Evolutionary conservation across 2,888 invertebrate species (phyloP).

Genomic region (Liodrosophila aerea): DNA sequence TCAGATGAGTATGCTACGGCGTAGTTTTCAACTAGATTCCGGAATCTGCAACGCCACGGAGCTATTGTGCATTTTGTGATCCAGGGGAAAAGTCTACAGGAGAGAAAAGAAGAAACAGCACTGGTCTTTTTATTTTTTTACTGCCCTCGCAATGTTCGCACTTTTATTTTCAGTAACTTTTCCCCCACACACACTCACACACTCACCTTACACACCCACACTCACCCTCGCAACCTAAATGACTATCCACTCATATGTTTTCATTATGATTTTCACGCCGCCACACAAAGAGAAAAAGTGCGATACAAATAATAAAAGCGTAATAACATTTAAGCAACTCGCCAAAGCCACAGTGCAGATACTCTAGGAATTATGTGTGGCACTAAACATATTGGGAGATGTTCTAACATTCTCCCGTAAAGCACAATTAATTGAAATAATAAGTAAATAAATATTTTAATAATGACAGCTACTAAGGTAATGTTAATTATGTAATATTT

Average conservation of each 20-base stretch:
- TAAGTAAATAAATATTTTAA: too few species aligned
- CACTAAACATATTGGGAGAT: too few species aligned
- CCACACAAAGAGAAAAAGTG: slow-evolving; percentile 33
- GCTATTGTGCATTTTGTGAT: slow-evolving; percentile 30
- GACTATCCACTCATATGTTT: slow-evolving; percentile 55
- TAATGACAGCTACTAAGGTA: neutral
- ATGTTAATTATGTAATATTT: neutral
- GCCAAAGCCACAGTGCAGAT: neutral
- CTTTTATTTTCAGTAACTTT: slow-evolving; percentile 64
- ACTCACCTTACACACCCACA: neutral
- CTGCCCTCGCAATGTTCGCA: slow-evolving; percentile 22
- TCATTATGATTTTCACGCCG: slow-evolving; percentile 68
- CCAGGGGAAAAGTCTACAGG: slow-evolving; percentile 8
- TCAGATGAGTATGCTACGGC: slow-evolving; percentile 30
- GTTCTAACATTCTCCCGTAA: too few species aligned
- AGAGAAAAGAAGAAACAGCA: neutral
- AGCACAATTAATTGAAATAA: too few species aligned
- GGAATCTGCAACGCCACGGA: slow-evolving; percentile 28
- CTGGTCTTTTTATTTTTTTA: slow-evolving; percentile 12
- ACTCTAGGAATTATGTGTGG: too few species aligned
- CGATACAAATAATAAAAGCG: slow-evolving; percentile 58
- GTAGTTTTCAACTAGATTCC: slow-evolving; percentile 1
- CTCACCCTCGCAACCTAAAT: slow-evolving; percentile 10
- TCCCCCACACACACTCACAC: neutral
- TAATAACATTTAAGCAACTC: slow-evolving; percentile 3